Evolutionary conservation across 2,113 vertebrate genomes (phyloP).

Genomic region (Gadus macrocephalus): DNA sequence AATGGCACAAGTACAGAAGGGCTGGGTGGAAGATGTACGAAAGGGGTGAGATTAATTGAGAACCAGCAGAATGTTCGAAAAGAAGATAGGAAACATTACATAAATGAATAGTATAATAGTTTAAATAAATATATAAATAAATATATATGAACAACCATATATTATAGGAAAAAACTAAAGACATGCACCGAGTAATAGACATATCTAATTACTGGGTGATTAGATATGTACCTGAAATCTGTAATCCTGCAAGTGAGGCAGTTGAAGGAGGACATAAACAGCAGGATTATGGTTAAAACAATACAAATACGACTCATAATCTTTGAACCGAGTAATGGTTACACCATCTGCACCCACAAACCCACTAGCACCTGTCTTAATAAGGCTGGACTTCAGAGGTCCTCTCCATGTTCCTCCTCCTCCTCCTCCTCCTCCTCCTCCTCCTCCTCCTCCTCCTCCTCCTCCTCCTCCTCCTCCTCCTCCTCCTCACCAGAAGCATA

Average conservation of each 20-base stretch:
- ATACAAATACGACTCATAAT: no score
- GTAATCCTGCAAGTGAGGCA: background rate
- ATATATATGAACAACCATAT: no score
- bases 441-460: background rate
- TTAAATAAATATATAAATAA: background rate
- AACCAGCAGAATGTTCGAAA: background rate
- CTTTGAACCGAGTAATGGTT: no score
- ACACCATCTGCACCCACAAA: no score
- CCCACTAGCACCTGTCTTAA: no score
- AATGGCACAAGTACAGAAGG: conserved; percentile 48
- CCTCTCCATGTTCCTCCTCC: background rate
- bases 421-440: background rate
- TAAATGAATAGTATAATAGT: no score
- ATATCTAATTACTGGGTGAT: background rate
- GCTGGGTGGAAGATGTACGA: conserved; percentile 21
- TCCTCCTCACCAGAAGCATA: background rate
- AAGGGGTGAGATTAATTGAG: conserved; percentile 17
- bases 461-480: no score
- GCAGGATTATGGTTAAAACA: no score
- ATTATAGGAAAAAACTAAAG: background rate
- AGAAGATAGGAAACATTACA: background rate
- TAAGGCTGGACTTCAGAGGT: background rate
- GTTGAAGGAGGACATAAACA: background rate
- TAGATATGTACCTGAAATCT: no score
- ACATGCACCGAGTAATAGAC: background rate